These are phyloP conservation scores for Ctenochaetus hawaiiensis DNA, from an alignment of 2,797 vertebrate genomes.

Conservation along the genomic window DNA sequence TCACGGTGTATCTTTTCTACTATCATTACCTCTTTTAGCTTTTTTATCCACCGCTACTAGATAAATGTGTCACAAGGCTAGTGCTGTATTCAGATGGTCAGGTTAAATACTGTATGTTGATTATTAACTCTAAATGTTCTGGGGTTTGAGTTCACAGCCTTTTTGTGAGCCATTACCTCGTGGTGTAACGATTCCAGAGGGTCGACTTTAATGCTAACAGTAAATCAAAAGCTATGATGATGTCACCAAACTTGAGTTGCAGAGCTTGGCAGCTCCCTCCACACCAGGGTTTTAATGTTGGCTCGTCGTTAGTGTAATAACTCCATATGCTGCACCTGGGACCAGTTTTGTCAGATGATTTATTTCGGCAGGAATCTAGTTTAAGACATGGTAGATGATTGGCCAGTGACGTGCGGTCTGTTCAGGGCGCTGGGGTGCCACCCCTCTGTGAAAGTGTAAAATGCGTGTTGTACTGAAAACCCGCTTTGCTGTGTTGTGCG, in stretches of 20 bases:
- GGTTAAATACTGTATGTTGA: background rate
- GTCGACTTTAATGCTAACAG: background rate
- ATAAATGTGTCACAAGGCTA: background rate
- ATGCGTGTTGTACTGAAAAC: too few species aligned
- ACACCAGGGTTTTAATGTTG: constrained; percentile 48
- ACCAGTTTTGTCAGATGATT: constrained; percentile 48
- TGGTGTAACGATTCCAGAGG: constrained; percentile 9
- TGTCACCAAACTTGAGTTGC: constrained; percentile 35
- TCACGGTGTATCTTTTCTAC: background rate
- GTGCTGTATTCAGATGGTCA: background rate
- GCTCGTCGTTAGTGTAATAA: constrained; percentile 53
- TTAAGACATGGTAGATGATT: constrained; percentile 43
- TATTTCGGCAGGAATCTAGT: constrained; percentile 52
- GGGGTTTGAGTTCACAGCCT: constrained; percentile 2
- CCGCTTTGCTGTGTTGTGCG: too few species aligned
- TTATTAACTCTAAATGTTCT: constrained; percentile 1
- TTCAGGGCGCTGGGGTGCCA: too few species aligned
- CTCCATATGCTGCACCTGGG: constrained; percentile 69
- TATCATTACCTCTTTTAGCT: background rate
- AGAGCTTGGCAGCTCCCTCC: constrained; percentile 45
- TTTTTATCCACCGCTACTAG: background rate
- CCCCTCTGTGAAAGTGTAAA: too few species aligned
- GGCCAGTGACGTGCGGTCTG: constrained; percentile 27
- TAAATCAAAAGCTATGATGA: constrained; percentile 37
- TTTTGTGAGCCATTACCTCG: constrained; percentile 10